Base-by-base conservation (phyloP, 2,113 vertebrate species). In the Gallinago paraguaiae region DNA sequence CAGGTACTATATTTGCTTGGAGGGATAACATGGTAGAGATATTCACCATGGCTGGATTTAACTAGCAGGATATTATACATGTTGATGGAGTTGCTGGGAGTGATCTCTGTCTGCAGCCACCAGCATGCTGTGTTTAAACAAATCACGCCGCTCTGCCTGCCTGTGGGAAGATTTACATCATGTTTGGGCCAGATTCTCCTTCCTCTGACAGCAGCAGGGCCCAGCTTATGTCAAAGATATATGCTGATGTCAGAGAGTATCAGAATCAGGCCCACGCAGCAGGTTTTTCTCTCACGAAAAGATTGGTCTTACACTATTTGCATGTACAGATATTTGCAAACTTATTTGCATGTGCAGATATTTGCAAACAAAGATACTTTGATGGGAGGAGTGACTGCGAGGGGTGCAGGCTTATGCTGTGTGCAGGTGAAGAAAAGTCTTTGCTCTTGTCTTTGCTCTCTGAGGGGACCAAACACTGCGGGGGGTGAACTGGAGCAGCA, bases 1-100 rank as follows among this genome's bases (percentile, higher is more conserved):
- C 93, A 93, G 90, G 93, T 96, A 91, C 92, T 93, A 30, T 86
- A 75, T 96, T 96, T 95, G 90, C 91, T 93, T 95, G 78, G 78
- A 95, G 95, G 94, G 80, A 56, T 84, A 96, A 88, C 63, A 83
- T 6, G 67, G 70, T 78, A 81, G 81, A 93, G 86, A 85, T 93
- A 93, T 63, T 96, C 86, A 82, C 90, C 86, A 89, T 1, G 35
- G 69, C 69, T 89, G 83, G 69, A 87, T 95, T 94, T 95, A 92
- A 84, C 93, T 82, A 78, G 83, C 88, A 94, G 70, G 84, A 85
- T 91, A 88, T 96, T 96, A 91, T 84, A 70, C 92, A 92, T 69
- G 92, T 92, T 91, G 92, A 87, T 92, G 89, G 92, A 91, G 81
- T 57, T 94, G 77, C 92, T 95, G 95, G 90, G 93, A 95, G 83